Percentiles rank a stretch among this genome's conserved stretches.
phyloP scores from a whole-genome alignment of 2,797 vertebrate genomes.

The Coreius guichenoti region DNA sequence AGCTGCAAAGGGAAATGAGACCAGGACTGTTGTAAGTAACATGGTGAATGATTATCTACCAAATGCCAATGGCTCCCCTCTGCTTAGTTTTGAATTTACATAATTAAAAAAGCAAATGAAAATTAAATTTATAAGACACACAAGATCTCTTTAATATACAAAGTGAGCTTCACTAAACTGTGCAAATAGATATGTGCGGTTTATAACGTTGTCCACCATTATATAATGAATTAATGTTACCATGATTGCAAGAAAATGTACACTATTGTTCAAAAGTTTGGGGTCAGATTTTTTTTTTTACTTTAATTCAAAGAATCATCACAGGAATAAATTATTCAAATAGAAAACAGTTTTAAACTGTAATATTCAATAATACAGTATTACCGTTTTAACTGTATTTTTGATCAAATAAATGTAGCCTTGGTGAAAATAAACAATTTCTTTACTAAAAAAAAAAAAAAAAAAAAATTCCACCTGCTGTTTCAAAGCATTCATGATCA shows the following conservation, averaged over 20 bases:
- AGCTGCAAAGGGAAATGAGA: conserved; percentile 73
- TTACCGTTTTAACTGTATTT: background rate
- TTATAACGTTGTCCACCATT: background rate
- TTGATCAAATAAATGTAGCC: background rate
- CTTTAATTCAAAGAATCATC: background rate
- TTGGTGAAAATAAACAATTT: background rate
- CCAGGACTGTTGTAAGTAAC: background rate
- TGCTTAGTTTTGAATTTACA: background rate
- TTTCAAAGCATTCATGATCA: background rate
- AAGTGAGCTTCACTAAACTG: background rate
- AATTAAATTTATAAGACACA: too few relatives aligned
- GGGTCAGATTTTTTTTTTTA: background rate
- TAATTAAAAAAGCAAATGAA: background rate
- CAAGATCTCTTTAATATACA: background rate
- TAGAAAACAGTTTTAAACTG: background rate
- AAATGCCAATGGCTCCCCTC: background rate
- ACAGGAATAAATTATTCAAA: too few relatives aligned
- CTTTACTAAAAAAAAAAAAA: background rate
- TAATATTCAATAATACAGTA: background rate
- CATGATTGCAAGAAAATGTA: background rate
- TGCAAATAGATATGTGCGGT: background rate
- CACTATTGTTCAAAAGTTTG: background rate
- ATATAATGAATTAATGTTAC: background rate
- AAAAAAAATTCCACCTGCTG: background rate
- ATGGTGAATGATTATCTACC: background rate